phyloP scores from a whole-genome alignment of 2,888 invertebrate genomes.

The Podabrus alpinus region DNA sequence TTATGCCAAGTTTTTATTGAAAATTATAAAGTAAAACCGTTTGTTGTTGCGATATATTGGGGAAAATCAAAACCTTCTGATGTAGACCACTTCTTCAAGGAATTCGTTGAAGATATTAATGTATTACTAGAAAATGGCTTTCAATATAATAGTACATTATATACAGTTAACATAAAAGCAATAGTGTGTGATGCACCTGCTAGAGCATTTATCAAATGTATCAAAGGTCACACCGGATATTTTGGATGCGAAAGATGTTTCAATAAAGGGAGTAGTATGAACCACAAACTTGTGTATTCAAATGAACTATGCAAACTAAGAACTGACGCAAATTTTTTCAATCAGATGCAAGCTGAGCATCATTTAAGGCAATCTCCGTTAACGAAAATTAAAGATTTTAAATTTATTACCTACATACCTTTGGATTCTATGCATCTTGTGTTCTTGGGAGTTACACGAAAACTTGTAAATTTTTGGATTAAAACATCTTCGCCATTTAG shows the following conservation, averaged over 20 bases:
- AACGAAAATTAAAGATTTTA: background rate
- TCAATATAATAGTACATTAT: background rate
- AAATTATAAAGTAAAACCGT: too few species aligned
- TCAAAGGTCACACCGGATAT: constrained; percentile 19
- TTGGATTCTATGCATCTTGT: constrained; percentile 24
- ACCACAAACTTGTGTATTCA: constrained; percentile 1
- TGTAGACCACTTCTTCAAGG: too few species aligned
- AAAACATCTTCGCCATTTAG: too few species aligned
- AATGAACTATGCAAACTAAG: background rate
- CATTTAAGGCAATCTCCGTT: constrained; percentile 11
- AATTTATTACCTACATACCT: too few species aligned
- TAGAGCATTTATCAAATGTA: constrained; percentile 17
- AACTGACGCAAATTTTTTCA: constrained; percentile 9
- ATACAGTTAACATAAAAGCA: background rate
- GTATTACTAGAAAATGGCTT: background rate
- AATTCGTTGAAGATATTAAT: background rate
- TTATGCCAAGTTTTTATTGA: too few species aligned
- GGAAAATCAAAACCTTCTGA: too few species aligned
- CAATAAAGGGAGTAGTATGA: constrained; percentile 4
- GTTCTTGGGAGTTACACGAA: constrained; percentile 19
- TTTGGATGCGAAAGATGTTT: constrained; percentile 18
- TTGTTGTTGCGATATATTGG: too few species aligned
- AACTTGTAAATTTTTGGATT: constrained; percentile 7
- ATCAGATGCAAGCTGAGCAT: constrained; percentile 12
- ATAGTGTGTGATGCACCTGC: constrained; percentile 10